Conservation (phyloP, 2,797 vertebrate genomes). For the Cossypha polioptera region DNA sequence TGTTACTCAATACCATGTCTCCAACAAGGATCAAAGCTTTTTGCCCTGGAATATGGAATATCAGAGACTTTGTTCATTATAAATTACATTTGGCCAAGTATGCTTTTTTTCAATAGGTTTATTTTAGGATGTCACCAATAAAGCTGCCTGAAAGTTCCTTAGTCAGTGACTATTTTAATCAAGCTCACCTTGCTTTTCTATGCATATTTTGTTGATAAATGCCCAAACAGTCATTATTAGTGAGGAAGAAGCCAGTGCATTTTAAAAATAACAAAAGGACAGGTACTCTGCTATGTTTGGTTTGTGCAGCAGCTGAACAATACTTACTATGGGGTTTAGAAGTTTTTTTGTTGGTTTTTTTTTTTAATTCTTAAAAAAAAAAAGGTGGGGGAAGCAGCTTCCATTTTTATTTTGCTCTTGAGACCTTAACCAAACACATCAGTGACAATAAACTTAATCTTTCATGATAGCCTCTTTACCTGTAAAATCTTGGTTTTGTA, state of each 20-base stretch:
- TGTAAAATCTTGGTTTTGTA: not conserved
- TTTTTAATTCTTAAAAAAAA: rapidly evolving
- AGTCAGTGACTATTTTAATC: not conserved
- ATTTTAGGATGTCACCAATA: not conserved
- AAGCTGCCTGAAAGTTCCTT: not conserved
- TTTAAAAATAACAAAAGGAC: not conserved
- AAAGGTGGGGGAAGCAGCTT: rapidly evolving
- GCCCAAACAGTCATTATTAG: not conserved
- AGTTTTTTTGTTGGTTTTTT: not conserved
- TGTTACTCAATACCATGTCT: not conserved
- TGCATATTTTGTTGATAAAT: not conserved
- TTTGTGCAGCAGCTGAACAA: not conserved
- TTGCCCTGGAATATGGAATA: not conserved
- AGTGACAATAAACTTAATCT: not conserved
- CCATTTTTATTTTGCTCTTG: not conserved
- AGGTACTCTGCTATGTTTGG: not conserved
- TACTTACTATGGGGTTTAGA: not conserved
- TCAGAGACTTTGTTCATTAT: not conserved
- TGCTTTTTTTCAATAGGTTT: not conserved
- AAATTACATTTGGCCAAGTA: not conserved
- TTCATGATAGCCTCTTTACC: not conserved
- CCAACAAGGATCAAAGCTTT: not conserved
- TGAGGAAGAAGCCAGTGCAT: not conserved
- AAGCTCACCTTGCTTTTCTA: not conserved
- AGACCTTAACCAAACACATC: not conserved